A percentile compares a stretch with the other conserved stretches of the same genome.
Conservation (phyloP, 1,140 invertebrate species). For the Brachionus paranguensis region DNA sequence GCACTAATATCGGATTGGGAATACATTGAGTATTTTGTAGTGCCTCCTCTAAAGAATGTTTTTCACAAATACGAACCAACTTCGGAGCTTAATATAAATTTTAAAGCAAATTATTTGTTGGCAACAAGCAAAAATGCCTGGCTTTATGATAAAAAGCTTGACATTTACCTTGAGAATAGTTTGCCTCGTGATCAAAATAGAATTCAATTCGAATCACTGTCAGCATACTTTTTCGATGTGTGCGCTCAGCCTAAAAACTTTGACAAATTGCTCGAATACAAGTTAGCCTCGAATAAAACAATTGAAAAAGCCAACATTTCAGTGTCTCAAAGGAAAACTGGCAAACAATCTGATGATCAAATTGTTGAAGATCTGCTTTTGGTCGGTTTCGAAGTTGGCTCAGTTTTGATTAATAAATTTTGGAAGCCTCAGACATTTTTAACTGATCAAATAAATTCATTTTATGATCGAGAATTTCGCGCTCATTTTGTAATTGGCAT, state of each 20-base stretch:
- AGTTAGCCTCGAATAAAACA: neutral
- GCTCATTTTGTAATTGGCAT: conserved; percentile 10
- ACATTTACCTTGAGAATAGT: neutral
- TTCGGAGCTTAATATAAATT: neutral
- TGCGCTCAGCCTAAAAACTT: neutral
- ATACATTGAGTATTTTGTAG: neutral
- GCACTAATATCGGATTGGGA: neutral
- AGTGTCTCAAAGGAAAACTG: neutral
- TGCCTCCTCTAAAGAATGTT: neutral
- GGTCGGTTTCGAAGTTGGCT: neutral
- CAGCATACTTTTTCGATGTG: neutral
- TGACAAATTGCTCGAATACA: neutral
- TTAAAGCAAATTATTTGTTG: neutral
- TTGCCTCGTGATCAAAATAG: neutral
- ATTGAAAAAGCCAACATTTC: neutral
- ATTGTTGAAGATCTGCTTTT: neutral
- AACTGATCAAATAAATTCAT: neutral
- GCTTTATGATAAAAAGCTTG: neutral
- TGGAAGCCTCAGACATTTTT: neutral
- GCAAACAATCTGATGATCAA: neutral
- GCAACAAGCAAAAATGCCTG: neutral
- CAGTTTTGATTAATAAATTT: neutral
- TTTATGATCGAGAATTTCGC: neutral
- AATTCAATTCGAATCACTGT: neutral
- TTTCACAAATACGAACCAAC: neutral